Base-by-base conservation (phyloP, 2,113 vertebrate genomes). In the Gymnarchus niloticus region DNA sequence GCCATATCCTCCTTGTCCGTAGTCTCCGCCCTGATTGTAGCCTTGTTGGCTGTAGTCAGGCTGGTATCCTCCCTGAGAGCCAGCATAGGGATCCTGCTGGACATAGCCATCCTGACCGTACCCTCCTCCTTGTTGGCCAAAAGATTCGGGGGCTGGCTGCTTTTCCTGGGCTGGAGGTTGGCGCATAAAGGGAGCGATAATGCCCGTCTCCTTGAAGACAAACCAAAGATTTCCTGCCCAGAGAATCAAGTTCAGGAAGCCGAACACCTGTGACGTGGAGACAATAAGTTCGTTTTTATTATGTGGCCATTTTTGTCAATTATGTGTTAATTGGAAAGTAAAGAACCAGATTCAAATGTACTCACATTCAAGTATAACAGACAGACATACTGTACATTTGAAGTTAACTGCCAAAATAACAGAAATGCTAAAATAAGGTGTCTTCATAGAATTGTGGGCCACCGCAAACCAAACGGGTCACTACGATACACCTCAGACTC, bases 201-300 rank as follows among this genome's bases (percentile, higher is more conserved):
- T 97, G 86, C 97, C 96, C 0, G 97, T 98, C 93, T 98, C 97
- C 92, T 98, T 98, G 89, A 98, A 97, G 83, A 97, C 96, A 41
- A 98, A 98, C 96, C 97, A 98, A 85, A 98, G 89, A 90, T 98
- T 98, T 85, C 97, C 97, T 44, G 94, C 85, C 97, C 96, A 98
- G 88, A 98, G 93, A 90, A 98, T 95, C 91, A 97, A 87, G 90
- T 98, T 98, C 91, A 97, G 94, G 91, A 97, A 98, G 65, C 97
- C 97, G 49, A 98, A 98, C 84, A 96, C 96, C 97, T 98, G 90
- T 23, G 76, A 56, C 80, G 46, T n/a, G 12, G 46, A 28, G 80
- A 54, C 56, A 51, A 69, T 33, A 83, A 23, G 25, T n/a, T n/a
- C 14, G 52, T 12, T 57, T 23, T 69, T 33, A 69, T 17, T 33